These are phyloP conservation scores for Hipposideros armiger DNA, from an alignment of 2,113 vertebrate species.

Conservation along the genomic window DNA sequence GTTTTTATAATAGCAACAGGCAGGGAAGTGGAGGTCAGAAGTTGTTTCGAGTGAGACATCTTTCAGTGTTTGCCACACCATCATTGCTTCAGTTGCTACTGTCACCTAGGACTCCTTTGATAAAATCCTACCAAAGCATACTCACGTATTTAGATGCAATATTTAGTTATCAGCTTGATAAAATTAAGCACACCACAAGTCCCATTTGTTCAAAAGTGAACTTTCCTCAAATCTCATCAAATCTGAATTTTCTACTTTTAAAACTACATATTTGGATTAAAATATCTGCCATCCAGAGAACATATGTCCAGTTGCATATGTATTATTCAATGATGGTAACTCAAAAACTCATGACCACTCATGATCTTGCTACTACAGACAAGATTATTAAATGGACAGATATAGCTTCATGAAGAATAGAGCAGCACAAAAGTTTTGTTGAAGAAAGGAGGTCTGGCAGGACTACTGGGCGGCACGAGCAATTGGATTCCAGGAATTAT, in stretches of 20 bases:
- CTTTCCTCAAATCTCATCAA: neutral
- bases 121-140: neutral
- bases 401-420: neutral
- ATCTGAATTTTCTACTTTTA: neutral
- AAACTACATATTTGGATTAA: neutral
- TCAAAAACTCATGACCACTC: neutral
- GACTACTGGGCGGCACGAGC: neutral
- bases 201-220: conserved; percentile 28
- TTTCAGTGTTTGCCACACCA: neutral
- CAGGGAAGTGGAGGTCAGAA: neutral
- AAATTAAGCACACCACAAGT: neutral
- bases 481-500: neutral
- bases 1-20: neutral
- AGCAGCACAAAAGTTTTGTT: neutral
- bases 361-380: neutral
- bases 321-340: neutral
- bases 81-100: neutral
- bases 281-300: neutral
- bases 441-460: neutral
- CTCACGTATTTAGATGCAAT: neutral
- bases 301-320: neutral
- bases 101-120: neutral
- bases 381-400: neutral
- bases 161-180: conserved; percentile 48
- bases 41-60: neutral